phyloP scores from a whole-genome alignment of 2,888 invertebrate species.

The Tolmerus cingulatus region DNA sequence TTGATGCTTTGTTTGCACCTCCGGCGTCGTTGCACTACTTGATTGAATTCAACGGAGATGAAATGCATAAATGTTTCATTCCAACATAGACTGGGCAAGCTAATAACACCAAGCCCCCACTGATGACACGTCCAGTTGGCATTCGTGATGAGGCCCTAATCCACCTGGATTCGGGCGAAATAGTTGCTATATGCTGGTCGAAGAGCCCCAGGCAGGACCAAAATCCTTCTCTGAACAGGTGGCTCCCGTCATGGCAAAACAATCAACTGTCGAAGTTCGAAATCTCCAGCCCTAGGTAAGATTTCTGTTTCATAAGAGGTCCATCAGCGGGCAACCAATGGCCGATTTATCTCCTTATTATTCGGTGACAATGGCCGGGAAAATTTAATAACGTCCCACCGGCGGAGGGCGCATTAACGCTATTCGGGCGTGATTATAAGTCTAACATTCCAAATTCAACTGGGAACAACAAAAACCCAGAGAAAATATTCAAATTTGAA shows the following conservation, averaged over 20 bases:
- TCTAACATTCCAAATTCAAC: conserved; percentile 17
- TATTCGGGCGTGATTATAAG: conserved; percentile 8
- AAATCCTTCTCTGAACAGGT: neutral
- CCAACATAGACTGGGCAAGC: neutral
- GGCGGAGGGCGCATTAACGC: neutral
- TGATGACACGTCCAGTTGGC: neutral
- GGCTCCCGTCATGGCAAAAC: neutral
- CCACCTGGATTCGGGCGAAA: neutral
- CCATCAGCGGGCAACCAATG: neutral
- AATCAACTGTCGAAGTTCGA: neutral
- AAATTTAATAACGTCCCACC: conserved; percentile 22
- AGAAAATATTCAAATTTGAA: conserved; percentile 27
- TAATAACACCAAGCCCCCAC: neutral
- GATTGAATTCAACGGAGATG: neutral
- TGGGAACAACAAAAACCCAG: neutral
- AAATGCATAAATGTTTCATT: neutral
- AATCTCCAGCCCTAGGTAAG: neutral
- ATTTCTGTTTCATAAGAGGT: neutral
- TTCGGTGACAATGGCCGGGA: neutral
- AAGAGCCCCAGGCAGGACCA: neutral
- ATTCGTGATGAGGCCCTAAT: conserved; percentile 16
- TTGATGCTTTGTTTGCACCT: conserved; percentile 15
- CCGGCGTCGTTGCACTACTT: neutral
- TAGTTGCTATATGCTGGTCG: neutral
- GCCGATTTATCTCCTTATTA: conserved; percentile 27